phyloP scores from a whole-genome alignment of 2,888 invertebrate species.

The Drosophila paramelanica region DNA sequence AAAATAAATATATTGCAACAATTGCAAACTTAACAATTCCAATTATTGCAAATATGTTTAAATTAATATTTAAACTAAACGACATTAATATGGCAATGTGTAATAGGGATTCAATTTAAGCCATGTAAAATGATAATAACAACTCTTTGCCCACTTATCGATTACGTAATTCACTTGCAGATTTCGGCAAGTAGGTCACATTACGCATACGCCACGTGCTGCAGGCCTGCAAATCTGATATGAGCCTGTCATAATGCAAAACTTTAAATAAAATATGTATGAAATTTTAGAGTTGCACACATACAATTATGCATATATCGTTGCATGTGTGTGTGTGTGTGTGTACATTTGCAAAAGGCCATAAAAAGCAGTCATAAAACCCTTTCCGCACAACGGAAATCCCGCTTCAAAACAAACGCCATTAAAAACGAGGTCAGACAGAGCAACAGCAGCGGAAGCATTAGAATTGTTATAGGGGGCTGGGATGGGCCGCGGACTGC shows the following conservation, averaged over 20 bases:
- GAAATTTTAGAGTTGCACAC: slow-evolving; percentile 38
- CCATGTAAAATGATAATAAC: background rate
- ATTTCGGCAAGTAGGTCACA: slow-evolving; percentile 56
- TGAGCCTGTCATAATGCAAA: slow-evolving; percentile 67
- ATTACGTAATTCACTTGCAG: slow-evolving; percentile 66
- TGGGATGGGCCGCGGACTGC: slow-evolving; percentile 5
- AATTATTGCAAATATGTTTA: slow-evolving; percentile 4
- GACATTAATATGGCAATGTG: background rate
- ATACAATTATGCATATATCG: slow-evolving; percentile 24
- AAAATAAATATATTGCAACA: slow-evolving; percentile 15
- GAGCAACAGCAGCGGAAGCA: slow-evolving; percentile 33
- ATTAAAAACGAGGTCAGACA: slow-evolving; percentile 79
- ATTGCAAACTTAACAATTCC: slow-evolving; percentile 26
- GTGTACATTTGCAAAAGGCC: slow-evolving; percentile 56
- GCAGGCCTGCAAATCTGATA: slow-evolving; percentile 52
- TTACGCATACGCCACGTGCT: slow-evolving; percentile 74
- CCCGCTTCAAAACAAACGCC: slow-evolving; percentile 80
- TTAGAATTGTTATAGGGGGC: slow-evolving; percentile 5
- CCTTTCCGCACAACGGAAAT: slow-evolving; percentile 80
- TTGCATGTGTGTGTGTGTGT: slow-evolving; percentile 17
- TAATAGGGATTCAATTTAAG: too few species aligned
- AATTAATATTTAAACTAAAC: slow-evolving; percentile 5
- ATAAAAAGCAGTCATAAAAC: slow-evolving; percentile 80
- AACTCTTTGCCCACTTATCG: slow-evolving; percentile 17
- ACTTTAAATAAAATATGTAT: slow-evolving; percentile 76